phyloP scores from a whole-genome alignment of 2,888 invertebrate genomes.

The Pollenia griseotomentosa region DNA sequence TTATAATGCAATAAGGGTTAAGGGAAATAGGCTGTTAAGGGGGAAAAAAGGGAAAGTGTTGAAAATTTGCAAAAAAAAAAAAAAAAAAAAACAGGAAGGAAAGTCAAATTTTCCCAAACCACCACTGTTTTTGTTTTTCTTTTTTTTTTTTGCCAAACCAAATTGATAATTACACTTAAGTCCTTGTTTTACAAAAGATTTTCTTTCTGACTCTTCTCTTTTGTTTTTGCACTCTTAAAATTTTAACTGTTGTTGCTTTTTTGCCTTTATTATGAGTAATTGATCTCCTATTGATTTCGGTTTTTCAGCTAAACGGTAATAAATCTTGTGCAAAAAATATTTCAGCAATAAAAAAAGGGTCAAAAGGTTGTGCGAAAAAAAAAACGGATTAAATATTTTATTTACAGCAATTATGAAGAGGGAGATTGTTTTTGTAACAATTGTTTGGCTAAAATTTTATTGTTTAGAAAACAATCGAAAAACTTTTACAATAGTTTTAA shows the following conservation, averaged over 20 bases:
- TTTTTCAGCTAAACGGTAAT: constrained; percentile 52
- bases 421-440: constrained; percentile 6
- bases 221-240: constrained; percentile 19
- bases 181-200: constrained; percentile 37
- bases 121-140: constrained; percentile 29
- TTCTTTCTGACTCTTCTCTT: neutral
- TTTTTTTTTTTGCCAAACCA: constrained; percentile 54
- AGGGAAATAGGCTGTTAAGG: neutral
- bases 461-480: constrained; percentile 18
- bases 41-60: constrained; percentile 6
- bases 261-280: constrained; percentile 56
- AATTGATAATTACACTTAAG: constrained; percentile 68
- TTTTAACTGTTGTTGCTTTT: constrained; percentile 17
- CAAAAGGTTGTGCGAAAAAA: constrained; percentile 33
- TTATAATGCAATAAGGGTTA: neutral
- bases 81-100: neutral
- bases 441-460: neutral
- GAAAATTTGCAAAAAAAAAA: neutral
- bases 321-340: constrained; percentile 56
- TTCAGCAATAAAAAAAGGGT: constrained; percentile 33
- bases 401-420: constrained; percentile 56
- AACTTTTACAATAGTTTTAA: constrained; percentile 24
- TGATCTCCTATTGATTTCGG: constrained; percentile 72
- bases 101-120: constrained; percentile 33
- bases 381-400: constrained; percentile 31